phyloP scores from a whole-genome alignment of 1,140 invertebrate genomes.

The Oncopeltus fasciatus region DNA sequence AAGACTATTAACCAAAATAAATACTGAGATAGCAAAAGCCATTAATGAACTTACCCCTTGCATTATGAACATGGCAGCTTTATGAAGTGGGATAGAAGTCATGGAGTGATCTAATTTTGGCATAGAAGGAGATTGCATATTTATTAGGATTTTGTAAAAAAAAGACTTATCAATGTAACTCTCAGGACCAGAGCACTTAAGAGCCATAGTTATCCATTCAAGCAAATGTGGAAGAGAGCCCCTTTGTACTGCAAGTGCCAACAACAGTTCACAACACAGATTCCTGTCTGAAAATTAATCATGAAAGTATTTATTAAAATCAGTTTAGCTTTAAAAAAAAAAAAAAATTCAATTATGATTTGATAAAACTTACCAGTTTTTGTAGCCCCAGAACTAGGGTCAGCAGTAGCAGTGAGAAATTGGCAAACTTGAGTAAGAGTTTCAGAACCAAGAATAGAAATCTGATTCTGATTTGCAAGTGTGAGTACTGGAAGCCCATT shows the following conservation, averaged over 20 bases:
- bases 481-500: conserved; percentile 41
- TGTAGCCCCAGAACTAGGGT: conserved; percentile 38
- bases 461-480: conserved; percentile 42
- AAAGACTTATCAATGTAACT: conserved; percentile 18
- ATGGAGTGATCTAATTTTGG: background rate
- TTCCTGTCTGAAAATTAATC: conserved; percentile 27
- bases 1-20: too few relatives aligned
- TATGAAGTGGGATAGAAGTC: conserved; percentile 32
- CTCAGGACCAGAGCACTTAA: conserved; percentile 27
- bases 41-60: conserved; percentile 37
- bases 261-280: conserved; percentile 40
- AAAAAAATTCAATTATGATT: background rate
- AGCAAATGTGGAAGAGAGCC: conserved; percentile 45
- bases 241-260: conserved; percentile 42
- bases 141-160: conserved; percentile 1
- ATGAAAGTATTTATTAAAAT: background rate
- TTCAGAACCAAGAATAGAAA: conserved; percentile 39
- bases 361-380: conserved; percentile 27
- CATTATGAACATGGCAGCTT: conserved; percentile 39
- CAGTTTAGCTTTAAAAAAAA: background rate
- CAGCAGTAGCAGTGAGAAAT: conserved; percentile 40
- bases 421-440: conserved; percentile 37
- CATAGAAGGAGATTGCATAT: background rate
- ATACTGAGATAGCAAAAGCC: too few relatives aligned
- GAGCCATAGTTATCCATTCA: conserved; percentile 49